These are phyloP conservation scores for Drosophila greeni DNA, from an alignment of 2,888 invertebrate genomes.

Conservation along the genomic window DNA sequence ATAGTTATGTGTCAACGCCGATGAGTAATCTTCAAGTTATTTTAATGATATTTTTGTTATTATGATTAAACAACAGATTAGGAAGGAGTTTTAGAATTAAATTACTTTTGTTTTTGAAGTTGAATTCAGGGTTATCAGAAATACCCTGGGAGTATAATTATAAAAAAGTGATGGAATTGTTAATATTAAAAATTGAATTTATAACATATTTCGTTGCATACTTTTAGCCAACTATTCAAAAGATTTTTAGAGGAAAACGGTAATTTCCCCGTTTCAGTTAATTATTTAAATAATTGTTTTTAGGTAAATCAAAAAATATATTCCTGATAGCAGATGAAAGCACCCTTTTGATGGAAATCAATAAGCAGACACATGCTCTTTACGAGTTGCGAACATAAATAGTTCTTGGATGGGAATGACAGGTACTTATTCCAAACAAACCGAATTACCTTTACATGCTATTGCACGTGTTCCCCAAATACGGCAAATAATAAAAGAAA, in stretches of 20 bases:
- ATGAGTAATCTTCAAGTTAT: background rate
- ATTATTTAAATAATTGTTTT: background rate
- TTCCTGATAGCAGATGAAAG: background rate
- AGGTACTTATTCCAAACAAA: conserved; percentile 23
- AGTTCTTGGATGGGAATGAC: conserved; percentile 6
- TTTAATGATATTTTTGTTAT: conserved; percentile 9
- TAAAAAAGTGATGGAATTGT: no score
- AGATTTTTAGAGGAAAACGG: background rate
- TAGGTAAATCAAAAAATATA: background rate
- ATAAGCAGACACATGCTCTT: conserved; percentile 16
- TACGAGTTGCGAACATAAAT: conserved; percentile 8
- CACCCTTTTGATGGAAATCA: background rate
- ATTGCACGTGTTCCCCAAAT: conserved; percentile 22
- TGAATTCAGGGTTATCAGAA: background rate
- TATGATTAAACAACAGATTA: conserved; percentile 21
- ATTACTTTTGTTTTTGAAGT: background rate
- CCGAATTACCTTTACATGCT: conserved; percentile 20
- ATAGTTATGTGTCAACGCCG: conserved; percentile 1
- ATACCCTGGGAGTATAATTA: background rate
- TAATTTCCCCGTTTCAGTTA: background rate
- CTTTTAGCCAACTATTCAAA: background rate
- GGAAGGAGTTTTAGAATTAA: background rate
- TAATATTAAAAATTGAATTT: no score
- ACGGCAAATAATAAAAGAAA: conserved; percentile 27
- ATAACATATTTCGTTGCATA: background rate